These are phyloP conservation scores for Spheniscus humboldti DNA, from an alignment of 2,797 vertebrate species.

Conservation along the genomic window DNA sequence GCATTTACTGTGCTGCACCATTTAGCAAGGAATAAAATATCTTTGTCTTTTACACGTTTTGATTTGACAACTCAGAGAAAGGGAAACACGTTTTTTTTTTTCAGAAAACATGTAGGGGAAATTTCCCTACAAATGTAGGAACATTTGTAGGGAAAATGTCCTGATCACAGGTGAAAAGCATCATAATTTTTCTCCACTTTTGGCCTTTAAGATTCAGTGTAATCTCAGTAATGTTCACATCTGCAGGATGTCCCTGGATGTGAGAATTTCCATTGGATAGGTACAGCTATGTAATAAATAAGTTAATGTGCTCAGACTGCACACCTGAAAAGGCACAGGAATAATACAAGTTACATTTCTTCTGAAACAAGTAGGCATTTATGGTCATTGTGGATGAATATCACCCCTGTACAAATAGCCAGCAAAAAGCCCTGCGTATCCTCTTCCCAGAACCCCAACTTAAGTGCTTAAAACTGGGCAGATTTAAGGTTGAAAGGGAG, in stretches of 20 bases:
- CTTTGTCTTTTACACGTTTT: background rate
- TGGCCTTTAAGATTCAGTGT: background rate
- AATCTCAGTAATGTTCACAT: background rate
- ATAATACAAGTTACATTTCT: slow-evolving; percentile 15
- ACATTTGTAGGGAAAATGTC: background rate
- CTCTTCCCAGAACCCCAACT: background rate
- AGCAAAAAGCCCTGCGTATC: background rate
- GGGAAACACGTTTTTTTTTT: background rate
- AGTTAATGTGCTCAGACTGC: background rate
- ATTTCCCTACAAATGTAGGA: background rate
- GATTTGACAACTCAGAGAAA: background rate
- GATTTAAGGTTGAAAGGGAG: background rate
- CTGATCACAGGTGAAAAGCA: background rate
- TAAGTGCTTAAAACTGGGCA: background rate
- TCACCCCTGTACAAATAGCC: background rate
- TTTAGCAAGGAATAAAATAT: background rate
- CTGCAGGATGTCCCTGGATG: background rate
- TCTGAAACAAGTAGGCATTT: slow-evolving; percentile 29
- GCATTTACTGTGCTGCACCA: background rate
- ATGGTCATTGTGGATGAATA: background rate
- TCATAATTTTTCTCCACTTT: background rate
- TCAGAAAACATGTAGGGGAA: background rate
- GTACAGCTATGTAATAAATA: background rate
- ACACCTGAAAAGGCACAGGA: background rate
- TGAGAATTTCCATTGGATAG: background rate